Evolutionary conservation across 2,888 invertebrate genomes (phyloP).

Genomic region (Ceramica pisi): DNA sequence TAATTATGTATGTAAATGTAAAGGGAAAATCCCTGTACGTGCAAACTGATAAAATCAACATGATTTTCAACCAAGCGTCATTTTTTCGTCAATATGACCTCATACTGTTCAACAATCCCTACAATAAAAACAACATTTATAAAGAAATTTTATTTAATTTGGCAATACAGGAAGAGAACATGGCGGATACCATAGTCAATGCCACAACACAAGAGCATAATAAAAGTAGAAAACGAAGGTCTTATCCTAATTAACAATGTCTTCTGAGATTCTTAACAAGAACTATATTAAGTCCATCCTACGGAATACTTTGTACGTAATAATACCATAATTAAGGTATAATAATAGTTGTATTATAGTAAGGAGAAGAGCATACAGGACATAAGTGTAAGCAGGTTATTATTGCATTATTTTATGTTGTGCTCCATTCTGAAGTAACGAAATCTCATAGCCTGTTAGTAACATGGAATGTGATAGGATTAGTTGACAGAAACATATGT

Average conservation of each 20-base stretch:
- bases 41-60: not conserved
- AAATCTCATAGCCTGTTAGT: constrained; percentile 38
- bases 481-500: constrained; percentile 25
- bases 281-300: constrained; percentile 21
- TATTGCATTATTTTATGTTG: not conserved
- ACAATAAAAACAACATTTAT: constrained; percentile 58
- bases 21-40: not conserved
- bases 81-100: not conserved
- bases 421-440: not conserved
- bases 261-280: constrained; percentile 44
- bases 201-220: constrained; percentile 17
- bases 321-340: constrained; percentile 11
- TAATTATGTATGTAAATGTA: not conserved
- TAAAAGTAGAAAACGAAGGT: constrained; percentile 47
- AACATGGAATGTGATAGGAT: constrained; percentile 12
- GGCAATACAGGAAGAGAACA: constrained; percentile 39
- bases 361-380: not conserved
- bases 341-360: constrained; percentile 7
- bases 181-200: constrained; percentile 11
- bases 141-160: constrained; percentile 60
- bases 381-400: not conserved
- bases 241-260: constrained; percentile 46
- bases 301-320: constrained; percentile 29
- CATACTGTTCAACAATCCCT: not conserved
- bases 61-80: not conserved